A percentile compares a stretch with the other conserved stretches of the same genome.
Conservation (phyloP, 2,797 vertebrate species). For the Odontamblyopus rebecca region DNA sequence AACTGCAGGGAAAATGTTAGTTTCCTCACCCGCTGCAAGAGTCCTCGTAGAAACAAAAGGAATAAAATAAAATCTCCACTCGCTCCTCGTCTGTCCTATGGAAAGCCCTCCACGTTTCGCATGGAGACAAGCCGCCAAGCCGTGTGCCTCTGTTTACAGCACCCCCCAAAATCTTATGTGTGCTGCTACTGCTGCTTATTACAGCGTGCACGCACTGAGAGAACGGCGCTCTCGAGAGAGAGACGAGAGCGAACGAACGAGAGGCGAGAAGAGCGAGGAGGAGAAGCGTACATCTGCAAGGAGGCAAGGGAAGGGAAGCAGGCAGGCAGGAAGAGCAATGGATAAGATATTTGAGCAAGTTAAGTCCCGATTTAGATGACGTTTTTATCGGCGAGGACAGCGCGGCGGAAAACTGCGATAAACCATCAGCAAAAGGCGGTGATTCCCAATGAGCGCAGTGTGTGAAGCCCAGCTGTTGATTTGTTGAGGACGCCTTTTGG, state of each 20-base stretch:
- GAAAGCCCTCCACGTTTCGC: conserved; percentile 67
- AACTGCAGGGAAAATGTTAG: conserved; percentile 26
- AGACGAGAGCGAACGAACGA: conserved; percentile 13
- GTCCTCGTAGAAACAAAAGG: conserved; percentile 16
- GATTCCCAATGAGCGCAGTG: conserved; percentile 26
- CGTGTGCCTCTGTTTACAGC: conserved; percentile 62
- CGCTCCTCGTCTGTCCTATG: conserved; percentile 65
- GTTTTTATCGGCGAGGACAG: conserved; percentile 54
- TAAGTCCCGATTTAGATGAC: conserved; percentile 74
- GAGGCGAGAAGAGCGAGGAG: neutral
- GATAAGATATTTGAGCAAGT: conserved; percentile 62
- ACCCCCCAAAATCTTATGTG: conserved; percentile 15
- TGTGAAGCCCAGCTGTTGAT: conserved; percentile 41
- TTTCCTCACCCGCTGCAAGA: conserved; percentile 52
- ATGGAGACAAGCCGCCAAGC: conserved; percentile 57
- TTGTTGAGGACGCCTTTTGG: conserved; percentile 25
- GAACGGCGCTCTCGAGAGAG: conserved; percentile 14
- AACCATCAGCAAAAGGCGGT: conserved; percentile 8
- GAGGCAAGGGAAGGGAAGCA: conserved; percentile 52
- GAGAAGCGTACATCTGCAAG: conserved; percentile 23
- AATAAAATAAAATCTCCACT: conserved; percentile 37
- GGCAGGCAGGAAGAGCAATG: conserved; percentile 48
- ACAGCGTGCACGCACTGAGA: conserved; percentile 9
- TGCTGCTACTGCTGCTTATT: conserved; percentile 18
- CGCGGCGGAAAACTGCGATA: conserved; percentile 26